Evolutionary conservation across 1,140 invertebrate species (phyloP), one percentile per base, ranked within the genome.

Genomic region (Platyscapa corneri): DNA sequence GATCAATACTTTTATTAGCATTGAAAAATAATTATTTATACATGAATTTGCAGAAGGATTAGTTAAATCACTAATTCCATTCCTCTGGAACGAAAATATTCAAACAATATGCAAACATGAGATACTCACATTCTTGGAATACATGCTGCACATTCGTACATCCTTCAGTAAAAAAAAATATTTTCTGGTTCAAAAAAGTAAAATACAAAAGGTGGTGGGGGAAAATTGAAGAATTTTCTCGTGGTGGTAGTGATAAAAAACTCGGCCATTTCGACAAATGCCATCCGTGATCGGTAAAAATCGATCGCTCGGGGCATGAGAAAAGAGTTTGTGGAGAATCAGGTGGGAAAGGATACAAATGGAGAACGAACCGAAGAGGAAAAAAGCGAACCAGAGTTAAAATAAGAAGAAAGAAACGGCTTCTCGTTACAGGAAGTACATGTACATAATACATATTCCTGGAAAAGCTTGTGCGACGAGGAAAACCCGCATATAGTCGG

Each of bases 231-330:
- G n/a, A n/a, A n/a, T n/a, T n/a, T n/a, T 46, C 12, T 46, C 42
- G 42, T n/a, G n/a, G n/a, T n/a, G 12, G 3, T n/a, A 16, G n/a
- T 7, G 70, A 42, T 65, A 67, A 83, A 77, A 83, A 77, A 83
- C 77, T 83, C 39, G 42, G 60, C 14, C 74, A 30, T 77, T 76
- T 6, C 60, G 23, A 37, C 34, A 67, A 80, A 80, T 67, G 60
- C 37, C 42, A 3, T 70, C 6, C 14, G 6, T 72, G 74, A 83
- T 83, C 74, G 82, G 74, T 83, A 77, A 83, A 83, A 83, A 83
- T 83, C 39, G 82, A 65, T 20, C 2, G 39, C 79, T 20, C 1
- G 32, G 56, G 39, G 27, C 16, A 60, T n/a, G 34, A 78, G 34
- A 74, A 64, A 76, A 76, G 75, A 64, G 6, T 32, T 60, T 8